Conservation (phyloP, 1,140 invertebrate species). For the Schlechtendalia chinensis region DNA sequence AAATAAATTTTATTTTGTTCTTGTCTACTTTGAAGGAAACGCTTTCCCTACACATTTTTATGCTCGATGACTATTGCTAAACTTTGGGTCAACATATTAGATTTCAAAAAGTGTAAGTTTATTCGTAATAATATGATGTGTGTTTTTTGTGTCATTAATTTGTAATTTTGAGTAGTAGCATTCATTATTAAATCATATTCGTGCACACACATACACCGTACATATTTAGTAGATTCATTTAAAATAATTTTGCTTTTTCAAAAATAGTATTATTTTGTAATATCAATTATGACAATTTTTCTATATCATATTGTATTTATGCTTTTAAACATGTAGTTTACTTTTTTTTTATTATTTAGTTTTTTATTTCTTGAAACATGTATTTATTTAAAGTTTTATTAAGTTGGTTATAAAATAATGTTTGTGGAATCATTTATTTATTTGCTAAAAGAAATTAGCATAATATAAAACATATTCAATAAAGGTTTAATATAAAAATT, state of each 20-base stretch:
- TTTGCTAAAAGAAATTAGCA: no score
- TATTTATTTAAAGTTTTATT: neutral
- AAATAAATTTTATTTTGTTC: constrained; percentile 16
- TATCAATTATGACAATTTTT: neutral
- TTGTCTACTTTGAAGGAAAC: constrained; percentile 46
- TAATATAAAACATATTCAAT: no score
- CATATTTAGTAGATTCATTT: neutral
- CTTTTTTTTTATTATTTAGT: neutral
- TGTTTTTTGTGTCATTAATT: constrained; percentile 17
- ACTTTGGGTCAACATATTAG: constrained; percentile 44
- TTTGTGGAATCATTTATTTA: no score
- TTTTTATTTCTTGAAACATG: no score
- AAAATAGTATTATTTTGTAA: neutral
- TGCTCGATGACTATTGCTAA: constrained; percentile 48
- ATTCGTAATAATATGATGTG: constrained; percentile 24
- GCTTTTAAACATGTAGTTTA: neutral
- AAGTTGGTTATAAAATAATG: no score
- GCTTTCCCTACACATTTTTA: constrained; percentile 45
- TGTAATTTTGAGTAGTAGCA: neutral
- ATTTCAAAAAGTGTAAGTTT: constrained; percentile 47
- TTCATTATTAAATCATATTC: neutral
- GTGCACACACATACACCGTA: neutral
- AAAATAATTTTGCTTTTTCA: constrained; percentile 4
- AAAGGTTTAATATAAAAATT: no score
- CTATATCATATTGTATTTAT: neutral